These are phyloP conservation scores for Ictidomys tridecemlineatus DNA, from an alignment of 2,113 vertebrate species.

Conservation along the genomic window DNA sequence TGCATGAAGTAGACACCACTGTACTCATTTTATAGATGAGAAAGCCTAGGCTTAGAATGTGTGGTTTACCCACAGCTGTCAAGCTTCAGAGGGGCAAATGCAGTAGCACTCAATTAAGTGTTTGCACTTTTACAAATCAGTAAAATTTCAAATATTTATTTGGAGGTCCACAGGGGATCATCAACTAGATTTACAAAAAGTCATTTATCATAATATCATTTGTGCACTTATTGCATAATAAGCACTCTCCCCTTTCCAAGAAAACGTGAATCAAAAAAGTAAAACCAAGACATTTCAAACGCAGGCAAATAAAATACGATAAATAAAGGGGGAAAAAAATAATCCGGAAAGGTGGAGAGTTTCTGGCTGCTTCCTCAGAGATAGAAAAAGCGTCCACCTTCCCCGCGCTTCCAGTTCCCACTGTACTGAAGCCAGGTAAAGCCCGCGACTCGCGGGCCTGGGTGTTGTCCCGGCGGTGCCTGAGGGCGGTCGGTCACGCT, in stretches of 20 bases:
- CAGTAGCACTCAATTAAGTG: neutral
- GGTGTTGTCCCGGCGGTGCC: neutral
- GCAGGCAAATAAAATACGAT: no score
- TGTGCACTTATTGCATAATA: neutral
- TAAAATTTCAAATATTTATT: constrained; percentile 23
- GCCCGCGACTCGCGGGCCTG: neutral
- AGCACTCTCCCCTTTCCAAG: neutral
- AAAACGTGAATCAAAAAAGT: neutral
- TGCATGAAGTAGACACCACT: neutral
- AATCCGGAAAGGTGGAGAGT: neutral
- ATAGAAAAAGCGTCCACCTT: no score
- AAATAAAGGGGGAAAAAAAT: neutral
- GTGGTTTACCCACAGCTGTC: neutral
- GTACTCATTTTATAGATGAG: neutral
- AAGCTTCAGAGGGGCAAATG: neutral
- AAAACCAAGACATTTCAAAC: neutral
- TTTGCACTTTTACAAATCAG: constrained; percentile 23
- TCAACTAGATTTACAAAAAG: neutral
- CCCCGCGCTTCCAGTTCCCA: neutral
- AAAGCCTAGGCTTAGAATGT: constrained; percentile 1
- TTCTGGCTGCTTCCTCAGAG: neutral
- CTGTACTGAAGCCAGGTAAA: neutral
- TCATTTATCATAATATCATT: neutral
- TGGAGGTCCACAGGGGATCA: neutral
- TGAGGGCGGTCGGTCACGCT: neutral